Evolutionary conservation across 2,113 vertebrate species (phyloP), one percentile per base, ranked within the genome.

Genomic region (Leiothrix lutea): DNA sequence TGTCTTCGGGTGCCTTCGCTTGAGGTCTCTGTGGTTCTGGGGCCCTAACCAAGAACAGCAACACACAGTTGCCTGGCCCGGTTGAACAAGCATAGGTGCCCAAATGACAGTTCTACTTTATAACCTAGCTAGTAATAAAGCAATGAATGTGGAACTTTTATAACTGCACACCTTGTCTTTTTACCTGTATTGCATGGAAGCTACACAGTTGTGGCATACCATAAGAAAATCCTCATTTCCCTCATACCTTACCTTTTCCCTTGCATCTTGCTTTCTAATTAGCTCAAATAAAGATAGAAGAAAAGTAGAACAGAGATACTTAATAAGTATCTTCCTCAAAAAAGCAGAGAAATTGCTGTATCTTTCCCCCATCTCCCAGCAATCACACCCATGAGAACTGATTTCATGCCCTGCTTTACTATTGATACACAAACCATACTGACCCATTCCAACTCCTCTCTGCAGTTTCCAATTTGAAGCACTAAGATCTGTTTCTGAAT

Each of bases 11-110:
- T 7, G 98, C 97, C 94, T 99, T 99, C 18, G 97, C 79, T 42
- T 99, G 99, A 96, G 99, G 98, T 98, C 99, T 99, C 90, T 99
- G 99, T 51, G 99, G 99, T 98, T 99, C 99, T 56, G 99, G 99
- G 78, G 98, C 98, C 96, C 99, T 99, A 92, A 61, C 2, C 47
- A 93, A 66, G 7, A 77, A 80, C 2, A 86, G 8, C 1, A 93
- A 92, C 1, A 77, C 4, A 69, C 12, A 60, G 14, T 71, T 88
- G 28, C 26, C 23, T 69, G 23, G 16, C 36, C 56, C 48, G 84
- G 25, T 4, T 75, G 28, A 53, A 85, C 20, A 50, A 65, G 48
- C 4, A 0, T 6, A 70, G 36, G 11, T 26, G 65, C 8, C 26
- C 9, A 11, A 86, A 85, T 19, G 53, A 45, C 51, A 70, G 12